Evolutionary conservation across 2,888 invertebrate species (phyloP).

Genomic region (Vannuccia rotundouncinata): DNA sequence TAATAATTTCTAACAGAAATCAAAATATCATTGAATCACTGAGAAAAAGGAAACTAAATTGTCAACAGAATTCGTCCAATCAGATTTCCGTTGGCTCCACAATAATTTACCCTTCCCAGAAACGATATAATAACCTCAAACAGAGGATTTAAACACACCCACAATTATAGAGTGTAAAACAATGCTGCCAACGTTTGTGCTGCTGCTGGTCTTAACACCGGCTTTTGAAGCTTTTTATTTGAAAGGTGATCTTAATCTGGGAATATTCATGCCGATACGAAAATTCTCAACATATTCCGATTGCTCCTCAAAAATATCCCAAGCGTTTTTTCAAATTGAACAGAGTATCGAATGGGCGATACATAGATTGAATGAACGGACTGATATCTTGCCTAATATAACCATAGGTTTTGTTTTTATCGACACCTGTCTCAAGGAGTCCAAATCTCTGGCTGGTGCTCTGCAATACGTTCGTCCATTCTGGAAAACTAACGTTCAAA

Average conservation of each 20-base stretch:
- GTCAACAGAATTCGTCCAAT: too few relatives aligned
- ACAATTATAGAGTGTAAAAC: too few relatives aligned
- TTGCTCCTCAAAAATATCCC: background rate
- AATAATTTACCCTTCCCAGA: too few relatives aligned
- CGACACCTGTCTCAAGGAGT: constrained; percentile 11
- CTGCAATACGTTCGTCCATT: background rate
- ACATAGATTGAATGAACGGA: background rate
- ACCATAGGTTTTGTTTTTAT: background rate
- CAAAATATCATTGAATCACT: too few relatives aligned
- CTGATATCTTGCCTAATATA: constrained; percentile 18
- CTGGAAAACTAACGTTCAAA: background rate
- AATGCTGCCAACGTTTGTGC: too few relatives aligned
- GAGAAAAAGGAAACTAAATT: too few relatives aligned
- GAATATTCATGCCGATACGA: background rate
- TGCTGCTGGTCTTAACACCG: too few relatives aligned
- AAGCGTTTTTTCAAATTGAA: background rate
- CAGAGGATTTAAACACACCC: too few relatives aligned
- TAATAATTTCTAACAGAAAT: too few relatives aligned
- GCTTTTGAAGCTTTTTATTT: background rate
- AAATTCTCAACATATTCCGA: background rate
- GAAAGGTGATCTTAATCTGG: background rate
- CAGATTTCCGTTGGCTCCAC: too few relatives aligned
- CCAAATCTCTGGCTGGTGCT: background rate
- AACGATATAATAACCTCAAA: too few relatives aligned
- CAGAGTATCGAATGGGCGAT: constrained; percentile 25